Evolutionary conservation across 23 tunicate genomes (phyloP).

Genomic region (Clavelina lepadiformis): DNA sequence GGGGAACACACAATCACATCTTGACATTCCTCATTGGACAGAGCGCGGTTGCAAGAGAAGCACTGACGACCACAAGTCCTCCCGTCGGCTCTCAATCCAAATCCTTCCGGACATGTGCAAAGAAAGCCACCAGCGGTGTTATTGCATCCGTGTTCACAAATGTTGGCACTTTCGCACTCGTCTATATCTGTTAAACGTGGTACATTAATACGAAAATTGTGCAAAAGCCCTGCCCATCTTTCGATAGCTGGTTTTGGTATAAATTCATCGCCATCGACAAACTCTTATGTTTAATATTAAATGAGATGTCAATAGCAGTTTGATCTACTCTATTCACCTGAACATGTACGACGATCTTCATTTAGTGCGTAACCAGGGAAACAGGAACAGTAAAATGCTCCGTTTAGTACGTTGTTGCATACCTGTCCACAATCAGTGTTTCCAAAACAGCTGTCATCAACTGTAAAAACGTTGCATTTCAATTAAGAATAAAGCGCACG

Average conservation of each 20-base stretch:
- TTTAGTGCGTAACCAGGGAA: conserved; percentile 49
- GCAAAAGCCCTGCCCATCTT: too few relatives aligned
- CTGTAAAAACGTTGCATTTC: conserved; percentile 26
- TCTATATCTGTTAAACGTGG: too few relatives aligned
- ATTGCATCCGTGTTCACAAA: conserved; percentile 75
- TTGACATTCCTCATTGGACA: conserved; percentile 56
- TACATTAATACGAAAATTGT: too few relatives aligned
- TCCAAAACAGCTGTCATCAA: conserved; percentile 74
- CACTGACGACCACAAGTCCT: conserved; percentile 72
- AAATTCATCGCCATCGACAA: too few relatives aligned
- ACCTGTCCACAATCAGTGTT: conserved; percentile 60
- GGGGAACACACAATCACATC: conserved; percentile 47
- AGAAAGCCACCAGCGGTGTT: conserved; percentile 74
- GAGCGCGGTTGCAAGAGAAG: conserved; percentile 65
- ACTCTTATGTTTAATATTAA: not conserved
- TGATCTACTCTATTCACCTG: conserved; percentile 27
- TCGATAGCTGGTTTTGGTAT: too few relatives aligned
- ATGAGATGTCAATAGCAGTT: not conserved
- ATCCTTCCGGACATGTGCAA: conserved; percentile 74
- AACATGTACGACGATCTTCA: conserved; percentile 64
- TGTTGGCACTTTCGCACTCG: conserved; percentile 29
- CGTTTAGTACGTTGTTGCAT: conserved; percentile 67
- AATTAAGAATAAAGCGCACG: not conserved
- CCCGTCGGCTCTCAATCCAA: conserved; percentile 49
- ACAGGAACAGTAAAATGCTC: conserved; percentile 63